Conservation (phyloP, 2,113 vertebrate species). For the Hylia prasina region DNA sequence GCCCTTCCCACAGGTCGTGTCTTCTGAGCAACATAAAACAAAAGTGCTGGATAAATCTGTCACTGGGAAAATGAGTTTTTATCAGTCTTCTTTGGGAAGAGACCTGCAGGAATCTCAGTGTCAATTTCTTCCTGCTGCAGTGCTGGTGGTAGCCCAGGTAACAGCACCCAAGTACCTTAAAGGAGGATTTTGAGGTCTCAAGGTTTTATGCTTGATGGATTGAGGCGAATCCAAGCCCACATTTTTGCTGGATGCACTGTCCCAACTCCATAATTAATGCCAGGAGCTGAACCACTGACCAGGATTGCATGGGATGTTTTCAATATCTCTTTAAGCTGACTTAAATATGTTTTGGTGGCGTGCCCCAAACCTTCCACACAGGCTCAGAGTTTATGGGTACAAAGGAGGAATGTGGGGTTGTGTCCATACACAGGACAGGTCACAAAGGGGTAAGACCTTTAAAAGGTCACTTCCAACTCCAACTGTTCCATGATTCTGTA, state of each 20-base stretch:
- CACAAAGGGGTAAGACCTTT: too few relatives aligned
- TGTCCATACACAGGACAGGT: neutral
- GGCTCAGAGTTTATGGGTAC: accelerated
- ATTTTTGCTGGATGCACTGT: neutral
- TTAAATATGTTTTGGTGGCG: neutral
- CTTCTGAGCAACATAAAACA: neutral
- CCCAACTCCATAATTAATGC: neutral
- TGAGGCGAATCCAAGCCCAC: neutral
- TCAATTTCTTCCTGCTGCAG: neutral
- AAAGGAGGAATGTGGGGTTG: accelerated
- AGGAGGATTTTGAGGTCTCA: neutral
- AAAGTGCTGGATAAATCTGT: neutral
- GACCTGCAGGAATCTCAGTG: neutral
- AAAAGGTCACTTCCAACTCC: neutral
- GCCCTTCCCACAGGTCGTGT: neutral
- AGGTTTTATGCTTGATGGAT: neutral
- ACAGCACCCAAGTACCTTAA: neutral
- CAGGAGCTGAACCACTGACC: neutral
- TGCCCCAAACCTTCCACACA: neutral
- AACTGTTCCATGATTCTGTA: neutral
- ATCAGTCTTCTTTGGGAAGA: neutral
- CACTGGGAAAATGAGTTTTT: neutral
- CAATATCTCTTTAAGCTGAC: neutral
- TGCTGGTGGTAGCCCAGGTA: neutral
- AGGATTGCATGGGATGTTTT: neutral